Evolutionary conservation across 2,888 invertebrate genomes (phyloP).

Genomic region (Latrodectus elegans): DNA sequence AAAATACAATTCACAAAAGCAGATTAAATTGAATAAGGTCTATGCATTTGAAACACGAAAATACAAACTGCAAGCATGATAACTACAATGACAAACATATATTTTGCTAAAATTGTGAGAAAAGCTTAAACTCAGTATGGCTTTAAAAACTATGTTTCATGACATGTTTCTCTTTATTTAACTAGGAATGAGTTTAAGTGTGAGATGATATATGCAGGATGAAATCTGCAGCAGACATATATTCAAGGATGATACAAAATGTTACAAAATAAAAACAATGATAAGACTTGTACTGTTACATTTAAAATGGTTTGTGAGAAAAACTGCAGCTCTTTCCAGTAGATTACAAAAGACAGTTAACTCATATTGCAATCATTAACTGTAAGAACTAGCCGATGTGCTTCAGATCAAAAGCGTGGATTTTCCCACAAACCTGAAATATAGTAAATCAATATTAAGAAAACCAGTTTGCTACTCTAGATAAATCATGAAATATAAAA

Average conservation of each 20-base stretch:
- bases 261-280: slow-evolving; percentile 56
- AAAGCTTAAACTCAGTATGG: slow-evolving; percentile 45
- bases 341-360: slow-evolving; percentile 50
- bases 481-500: too few relatives aligned
- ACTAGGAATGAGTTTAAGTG: slow-evolving; percentile 52
- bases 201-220: slow-evolving; percentile 23
- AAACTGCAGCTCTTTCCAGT: slow-evolving; percentile 34
- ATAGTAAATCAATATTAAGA: not conserved
- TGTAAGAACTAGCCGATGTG: slow-evolving; percentile 47
- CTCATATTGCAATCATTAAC: slow-evolving; percentile 51
- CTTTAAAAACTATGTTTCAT: slow-evolving; percentile 49
- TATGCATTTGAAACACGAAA: slow-evolving; percentile 33
- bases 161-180: slow-evolving; percentile 21
- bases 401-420: slow-evolving; percentile 30
- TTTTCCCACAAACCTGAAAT: slow-evolving; percentile 49
- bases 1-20: slow-evolving; percentile 37
- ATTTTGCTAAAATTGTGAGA: slow-evolving; percentile 27
- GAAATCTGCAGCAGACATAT: slow-evolving; percentile 40
- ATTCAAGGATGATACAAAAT: slow-evolving; percentile 52
- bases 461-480: too few relatives aligned
- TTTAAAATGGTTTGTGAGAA: slow-evolving; percentile 58
- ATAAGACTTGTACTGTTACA: slow-evolving; percentile 62
- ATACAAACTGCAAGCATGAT: slow-evolving; percentile 53
- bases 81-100: slow-evolving; percentile 57
- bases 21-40: not conserved